Evolutionary conservation across 2,113 vertebrate species (phyloP), one percentile per base, ranked within the genome.

Genomic region (Hippocampus zosterae): DNA sequence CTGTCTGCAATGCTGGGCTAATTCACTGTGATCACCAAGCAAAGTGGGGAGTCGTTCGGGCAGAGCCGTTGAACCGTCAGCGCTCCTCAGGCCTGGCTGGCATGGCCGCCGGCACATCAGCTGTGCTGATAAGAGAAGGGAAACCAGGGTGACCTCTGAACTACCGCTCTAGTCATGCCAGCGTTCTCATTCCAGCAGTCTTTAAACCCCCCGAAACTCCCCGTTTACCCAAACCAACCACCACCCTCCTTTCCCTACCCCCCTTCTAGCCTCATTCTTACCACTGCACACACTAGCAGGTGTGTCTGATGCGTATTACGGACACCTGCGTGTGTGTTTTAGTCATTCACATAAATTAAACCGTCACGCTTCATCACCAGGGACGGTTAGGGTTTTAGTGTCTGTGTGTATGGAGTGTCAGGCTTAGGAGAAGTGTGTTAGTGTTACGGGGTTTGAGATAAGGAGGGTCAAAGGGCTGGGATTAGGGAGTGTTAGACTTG

Each of bases 101-200:
- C 87, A 52, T 84, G 67, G 81, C 89, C 69, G 56, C 70, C 71
- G 75, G 86, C 87, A 85, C 85, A 86, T 91, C 86, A 88, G 85
- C 83, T 89, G 82, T 81, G 67, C 82, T 65, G 84, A 86, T 87
- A 88, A 87, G 79, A 63, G 73, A 68, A 76, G 68, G 70, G 81
- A 90, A 90, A 88, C 85, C 83, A 83, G 89, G 86, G 84, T 87
- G 84, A 77, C 83, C 83, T 85, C 73, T 80, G 72, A 57, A 68
- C 84, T 40, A 40, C 40, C 76, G 80, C 50, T 44, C 88, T 87
- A 84, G 88, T 73, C 15, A 64, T 78, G 44, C 71, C 80, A 27
- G n/a, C 41, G 13, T 71, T 50, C 69, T 76, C 77, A 23, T 33
- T 8, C 50, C 76, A 53, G 72, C 81, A 80, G 69, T 74, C 81